These are phyloP conservation scores for Ectemnius cavifrons DNA, from an alignment of 2,888 invertebrate genomes.

Conservation along the genomic window DNA sequence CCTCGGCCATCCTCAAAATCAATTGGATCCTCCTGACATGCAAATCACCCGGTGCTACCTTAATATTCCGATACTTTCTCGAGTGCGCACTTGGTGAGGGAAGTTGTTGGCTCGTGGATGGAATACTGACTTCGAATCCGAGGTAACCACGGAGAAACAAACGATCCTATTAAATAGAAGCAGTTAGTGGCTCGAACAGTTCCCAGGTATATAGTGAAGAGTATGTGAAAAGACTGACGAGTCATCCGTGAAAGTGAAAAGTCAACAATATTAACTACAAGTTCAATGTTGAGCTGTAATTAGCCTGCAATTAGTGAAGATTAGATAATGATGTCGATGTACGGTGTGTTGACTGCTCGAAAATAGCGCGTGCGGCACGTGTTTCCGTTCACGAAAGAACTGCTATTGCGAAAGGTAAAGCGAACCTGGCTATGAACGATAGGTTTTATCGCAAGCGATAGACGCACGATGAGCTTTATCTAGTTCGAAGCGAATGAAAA, in stretches of 20 bases:
- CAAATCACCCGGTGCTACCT: neutral
- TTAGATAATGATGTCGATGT: constrained; percentile 17
- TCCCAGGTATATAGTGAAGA: too few relatives aligned
- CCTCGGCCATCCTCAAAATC: too few relatives aligned
- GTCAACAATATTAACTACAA: neutral
- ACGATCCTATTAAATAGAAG: too few relatives aligned
- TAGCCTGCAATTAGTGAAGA: constrained; percentile 16
- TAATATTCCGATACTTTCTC: neutral
- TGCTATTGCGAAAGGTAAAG: constrained; percentile 18
- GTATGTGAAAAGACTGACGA: too few relatives aligned
- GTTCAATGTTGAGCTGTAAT: neutral
- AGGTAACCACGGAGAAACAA: too few relatives aligned
- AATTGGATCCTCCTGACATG: neutral
- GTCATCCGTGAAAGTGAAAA: neutral
- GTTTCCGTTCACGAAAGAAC: constrained; percentile 21
- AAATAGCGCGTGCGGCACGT: constrained; percentile 19
- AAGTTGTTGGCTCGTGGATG: neutral
- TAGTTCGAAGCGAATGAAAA: constrained; percentile 10
- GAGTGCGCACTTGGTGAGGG: too few relatives aligned
- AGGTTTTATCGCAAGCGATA: constrained; percentile 19
- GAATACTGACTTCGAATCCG: too few relatives aligned
- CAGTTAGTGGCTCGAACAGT: too few relatives aligned
- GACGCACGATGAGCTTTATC: constrained; percentile 5
- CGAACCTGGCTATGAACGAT: constrained; percentile 10
- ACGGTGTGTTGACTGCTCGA: neutral